Evolutionary conservation across 2,888 invertebrate species (phyloP).

Genomic region (Molorchus minor): DNA sequence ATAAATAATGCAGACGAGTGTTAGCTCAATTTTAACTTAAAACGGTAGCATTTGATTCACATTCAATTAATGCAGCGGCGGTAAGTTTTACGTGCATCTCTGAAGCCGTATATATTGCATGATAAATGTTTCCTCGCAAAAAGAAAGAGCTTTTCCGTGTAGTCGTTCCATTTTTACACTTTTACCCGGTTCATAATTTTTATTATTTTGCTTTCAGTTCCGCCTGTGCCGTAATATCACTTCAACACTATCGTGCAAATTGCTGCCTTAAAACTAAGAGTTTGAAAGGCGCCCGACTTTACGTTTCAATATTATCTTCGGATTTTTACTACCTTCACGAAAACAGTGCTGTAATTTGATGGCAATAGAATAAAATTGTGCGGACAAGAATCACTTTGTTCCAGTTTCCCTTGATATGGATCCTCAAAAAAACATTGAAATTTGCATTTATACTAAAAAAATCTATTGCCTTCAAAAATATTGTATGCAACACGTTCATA

Average conservation of each 20-base stretch:
- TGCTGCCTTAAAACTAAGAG: constrained; percentile 24
- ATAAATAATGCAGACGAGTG: constrained; percentile 9
- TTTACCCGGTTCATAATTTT: constrained; percentile 49
- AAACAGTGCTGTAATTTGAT: no score
- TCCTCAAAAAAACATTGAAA: no score
- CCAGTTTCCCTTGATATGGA: no score
- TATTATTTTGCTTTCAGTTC: constrained; percentile 41
- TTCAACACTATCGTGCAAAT: constrained; percentile 22
- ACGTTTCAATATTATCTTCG: neutral
- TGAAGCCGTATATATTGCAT: constrained; percentile 34
- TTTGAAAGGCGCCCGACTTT: constrained; percentile 5
- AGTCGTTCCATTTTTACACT: constrained; percentile 40
- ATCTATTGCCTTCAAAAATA: no score
- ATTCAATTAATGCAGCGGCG: constrained; percentile 21
- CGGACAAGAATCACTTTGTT: no score
- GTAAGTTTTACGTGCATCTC: constrained; percentile 24
- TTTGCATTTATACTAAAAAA: no score
- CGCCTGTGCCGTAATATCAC: constrained; percentile 32
- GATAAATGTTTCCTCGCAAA: constrained; percentile 46
- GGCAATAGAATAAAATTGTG: no score
- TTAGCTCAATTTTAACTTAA: constrained; percentile 13
- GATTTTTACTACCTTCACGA: no score
- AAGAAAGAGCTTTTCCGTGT: constrained; percentile 49
- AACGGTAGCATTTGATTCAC: constrained; percentile 23
- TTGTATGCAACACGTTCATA: no score